These are phyloP conservation scores for Coelinius sp. DNA, from an alignment of 2,888 invertebrate genomes.

Conservation along the genomic window DNA sequence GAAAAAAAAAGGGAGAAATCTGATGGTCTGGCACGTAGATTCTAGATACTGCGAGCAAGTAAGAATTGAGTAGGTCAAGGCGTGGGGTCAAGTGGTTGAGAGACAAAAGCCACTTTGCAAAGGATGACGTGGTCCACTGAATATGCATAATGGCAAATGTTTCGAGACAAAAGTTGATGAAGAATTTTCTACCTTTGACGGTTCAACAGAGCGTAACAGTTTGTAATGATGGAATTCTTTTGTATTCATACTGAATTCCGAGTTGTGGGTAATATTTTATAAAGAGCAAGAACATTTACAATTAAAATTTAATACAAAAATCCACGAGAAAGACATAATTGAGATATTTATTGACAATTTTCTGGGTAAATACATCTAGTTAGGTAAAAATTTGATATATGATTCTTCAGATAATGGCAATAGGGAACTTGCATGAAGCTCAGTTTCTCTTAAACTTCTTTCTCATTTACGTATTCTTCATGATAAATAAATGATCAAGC, in stretches of 20 bases:
- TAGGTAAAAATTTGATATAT: neutral
- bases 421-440: neutral
- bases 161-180: conserved; percentile 41
- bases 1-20: neutral
- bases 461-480: no score
- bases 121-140: conserved; percentile 49
- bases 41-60: conserved; percentile 20
- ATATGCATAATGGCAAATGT: conserved; percentile 31
- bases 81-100: conserved; percentile 51
- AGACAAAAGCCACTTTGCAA: conserved; percentile 53
- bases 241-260: no score
- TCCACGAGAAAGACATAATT: neutral
- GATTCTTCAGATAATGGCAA: neutral
- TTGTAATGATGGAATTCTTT: neutral
- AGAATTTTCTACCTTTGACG: neutral
- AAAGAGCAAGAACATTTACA: no score
- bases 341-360: neutral
- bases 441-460: no score
- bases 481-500: no score
- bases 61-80: conserved; percentile 25
- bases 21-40: conserved; percentile 15
- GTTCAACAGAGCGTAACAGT: neutral
- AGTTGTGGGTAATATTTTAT: no score
- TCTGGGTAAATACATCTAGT: neutral
- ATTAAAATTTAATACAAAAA: no score